A percentile compares a stretch with the other conserved stretches of the same genome.
Conservation (phyloP, 2,888 invertebrate genomes). For the Stenodera caucasica region DNA sequence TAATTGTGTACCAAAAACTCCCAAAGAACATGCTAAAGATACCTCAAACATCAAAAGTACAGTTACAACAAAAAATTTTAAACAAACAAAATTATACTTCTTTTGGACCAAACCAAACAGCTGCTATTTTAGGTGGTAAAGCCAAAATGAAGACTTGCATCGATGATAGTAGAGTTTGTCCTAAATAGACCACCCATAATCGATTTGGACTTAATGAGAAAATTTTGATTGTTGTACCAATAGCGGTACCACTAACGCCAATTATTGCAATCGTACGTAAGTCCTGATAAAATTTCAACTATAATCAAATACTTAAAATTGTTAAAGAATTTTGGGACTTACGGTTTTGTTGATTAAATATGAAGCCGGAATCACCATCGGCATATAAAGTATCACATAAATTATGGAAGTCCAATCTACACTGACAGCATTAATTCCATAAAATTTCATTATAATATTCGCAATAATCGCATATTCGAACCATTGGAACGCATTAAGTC, state of each 20-base stretch:
- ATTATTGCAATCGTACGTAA: constrained; percentile 77
- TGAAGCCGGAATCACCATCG: constrained; percentile 92
- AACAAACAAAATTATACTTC: constrained; percentile 63
- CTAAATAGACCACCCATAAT: constrained; percentile 83
- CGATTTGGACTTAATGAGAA: constrained; percentile 77
- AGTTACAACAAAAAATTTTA: background rate
- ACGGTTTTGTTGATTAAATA: constrained; percentile 92
- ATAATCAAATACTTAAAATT: too few relatives aligned
- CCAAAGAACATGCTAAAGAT: constrained; percentile 71
- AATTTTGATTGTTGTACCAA: constrained; percentile 88
- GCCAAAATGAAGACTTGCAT: constrained; percentile 91
- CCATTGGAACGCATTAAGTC: constrained; percentile 92
- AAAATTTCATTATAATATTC: constrained; percentile 76
- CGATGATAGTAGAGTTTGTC: constrained; percentile 82
- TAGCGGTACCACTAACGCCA: constrained; percentile 79
- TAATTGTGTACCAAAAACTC: constrained; percentile 73
- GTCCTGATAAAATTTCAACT: constrained; percentile 64
- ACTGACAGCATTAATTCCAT: constrained; percentile 67
- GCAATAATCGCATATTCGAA: constrained; percentile 91
- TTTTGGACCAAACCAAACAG: constrained; percentile 94
- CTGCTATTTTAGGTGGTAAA: constrained; percentile 86
- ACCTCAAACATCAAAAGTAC: constrained; percentile 37
- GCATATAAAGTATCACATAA: constrained; percentile 93
- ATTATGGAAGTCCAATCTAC: constrained; percentile 97
- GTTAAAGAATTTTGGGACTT: too few relatives aligned